Percentiles rank a stretch among this genome's conserved stretches.
Evolutionary conservation across 2,888 invertebrate genomes (phyloP).

Genomic region (Eilema depressum): DNA sequence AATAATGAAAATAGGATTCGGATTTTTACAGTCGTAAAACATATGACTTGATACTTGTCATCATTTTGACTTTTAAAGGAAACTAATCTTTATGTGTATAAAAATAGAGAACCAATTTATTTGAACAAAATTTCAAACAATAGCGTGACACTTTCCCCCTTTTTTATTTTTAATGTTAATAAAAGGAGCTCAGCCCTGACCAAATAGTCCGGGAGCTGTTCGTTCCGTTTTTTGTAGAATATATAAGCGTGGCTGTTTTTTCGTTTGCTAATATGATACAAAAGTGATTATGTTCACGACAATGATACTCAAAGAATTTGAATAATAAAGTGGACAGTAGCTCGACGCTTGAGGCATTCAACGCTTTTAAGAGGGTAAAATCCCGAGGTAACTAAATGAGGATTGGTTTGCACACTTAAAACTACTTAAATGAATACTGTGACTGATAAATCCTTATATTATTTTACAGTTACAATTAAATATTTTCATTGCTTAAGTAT

Average conservation of each 20-base stretch:
- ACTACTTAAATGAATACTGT: too few species aligned
- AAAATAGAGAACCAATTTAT: not conserved
- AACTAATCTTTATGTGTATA: not conserved
- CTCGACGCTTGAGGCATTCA: too few species aligned
- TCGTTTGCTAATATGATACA: constrained; percentile 6
- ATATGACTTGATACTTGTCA: not conserved
- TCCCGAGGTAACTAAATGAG: too few species aligned
- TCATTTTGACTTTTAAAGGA: not conserved
- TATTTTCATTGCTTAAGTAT: too few species aligned
- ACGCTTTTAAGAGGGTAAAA: too few species aligned
- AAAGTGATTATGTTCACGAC: not conserved
- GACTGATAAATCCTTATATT: too few species aligned
- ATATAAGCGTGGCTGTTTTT: constrained; percentile 2
- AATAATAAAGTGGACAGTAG: not conserved
- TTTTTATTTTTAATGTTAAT: constrained; percentile 73
- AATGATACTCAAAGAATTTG: not conserved
- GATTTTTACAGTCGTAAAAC: not conserved
- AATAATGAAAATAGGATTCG: not conserved
- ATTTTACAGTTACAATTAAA: too few species aligned
- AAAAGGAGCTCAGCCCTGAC: constrained; percentile 56
- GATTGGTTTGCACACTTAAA: too few species aligned
- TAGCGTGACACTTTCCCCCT: constrained; percentile 55
- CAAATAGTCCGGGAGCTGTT: constrained; percentile 35
- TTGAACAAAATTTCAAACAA: not conserved
- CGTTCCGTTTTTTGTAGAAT: constrained; percentile 17